Evolutionary conservation across 92 coral and sea anemone genomes (phyloP).

Genomic region (Siderastrea radians): DNA sequence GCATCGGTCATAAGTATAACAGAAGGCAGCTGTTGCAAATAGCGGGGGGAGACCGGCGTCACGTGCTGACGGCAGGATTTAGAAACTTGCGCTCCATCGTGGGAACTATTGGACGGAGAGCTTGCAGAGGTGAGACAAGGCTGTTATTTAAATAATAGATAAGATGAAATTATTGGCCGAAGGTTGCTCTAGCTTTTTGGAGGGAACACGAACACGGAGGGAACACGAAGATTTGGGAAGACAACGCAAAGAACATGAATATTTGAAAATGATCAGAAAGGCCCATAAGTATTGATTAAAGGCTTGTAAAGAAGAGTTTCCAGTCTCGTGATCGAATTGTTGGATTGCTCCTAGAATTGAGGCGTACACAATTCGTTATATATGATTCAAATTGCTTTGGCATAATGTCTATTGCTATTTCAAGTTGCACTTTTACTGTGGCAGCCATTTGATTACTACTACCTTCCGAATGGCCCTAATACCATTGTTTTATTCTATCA

Average conservation of each 20-base stretch:
- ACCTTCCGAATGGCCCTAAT: not conserved
- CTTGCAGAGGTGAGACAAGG: constrained; percentile 46
- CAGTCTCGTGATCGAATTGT: too few species aligned
- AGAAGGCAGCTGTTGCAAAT: constrained; percentile 66
- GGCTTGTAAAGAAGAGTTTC: too few species aligned
- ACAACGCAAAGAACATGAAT: too few species aligned
- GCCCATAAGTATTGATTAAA: too few species aligned
- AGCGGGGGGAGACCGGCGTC: constrained; percentile 59
- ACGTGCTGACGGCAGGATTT: constrained; percentile 70
- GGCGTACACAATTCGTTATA: too few species aligned
- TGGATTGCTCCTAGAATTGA: too few species aligned
- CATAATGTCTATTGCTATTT: not conserved
- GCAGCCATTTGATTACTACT: not conserved
- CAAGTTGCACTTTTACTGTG: not conserved
- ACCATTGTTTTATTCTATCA: not conserved
- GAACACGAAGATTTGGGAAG: too few species aligned
- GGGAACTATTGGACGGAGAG: constrained; percentile 59
- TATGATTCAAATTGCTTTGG: too few species aligned
- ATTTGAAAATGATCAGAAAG: too few species aligned
- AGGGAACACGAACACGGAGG: too few species aligned
- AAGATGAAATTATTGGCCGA: not conserved
- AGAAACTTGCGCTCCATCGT: constrained; percentile 58
- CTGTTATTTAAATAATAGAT: too few species aligned
- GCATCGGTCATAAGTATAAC: constrained; percentile 60
- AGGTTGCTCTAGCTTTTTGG: too few species aligned